phyloP scores from a whole-genome alignment of 2,888 invertebrate genomes.

The Himalopsyche japonica region DNA sequence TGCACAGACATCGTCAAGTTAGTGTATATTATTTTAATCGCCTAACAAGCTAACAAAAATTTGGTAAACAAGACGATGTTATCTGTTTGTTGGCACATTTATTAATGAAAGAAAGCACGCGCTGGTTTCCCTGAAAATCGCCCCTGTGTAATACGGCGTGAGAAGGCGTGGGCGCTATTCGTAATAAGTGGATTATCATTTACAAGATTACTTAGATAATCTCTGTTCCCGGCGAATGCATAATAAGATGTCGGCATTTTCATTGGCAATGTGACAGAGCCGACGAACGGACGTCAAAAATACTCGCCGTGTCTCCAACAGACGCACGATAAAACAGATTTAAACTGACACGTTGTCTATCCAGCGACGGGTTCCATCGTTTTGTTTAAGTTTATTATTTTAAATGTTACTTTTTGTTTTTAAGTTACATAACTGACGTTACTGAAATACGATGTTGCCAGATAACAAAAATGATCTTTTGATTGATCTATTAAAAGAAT shows the following conservation, averaged over 20 bases:
- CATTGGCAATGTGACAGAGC: background rate
- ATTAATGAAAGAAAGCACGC: background rate
- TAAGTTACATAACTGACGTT: no score
- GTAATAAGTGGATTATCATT: background rate
- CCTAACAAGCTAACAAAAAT: no score
- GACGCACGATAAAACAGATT: background rate
- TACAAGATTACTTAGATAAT: background rate
- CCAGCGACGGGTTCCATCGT: background rate
- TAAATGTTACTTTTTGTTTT: no score
- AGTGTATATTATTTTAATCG: no score
- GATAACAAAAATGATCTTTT: no score
- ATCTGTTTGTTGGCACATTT: no score
- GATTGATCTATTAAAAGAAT: no score
- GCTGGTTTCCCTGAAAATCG: background rate
- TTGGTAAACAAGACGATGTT: no score
- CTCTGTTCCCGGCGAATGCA: background rate
- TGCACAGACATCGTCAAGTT: no score
- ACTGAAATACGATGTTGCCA: no score
- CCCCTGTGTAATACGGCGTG: background rate
- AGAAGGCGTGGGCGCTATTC: background rate
- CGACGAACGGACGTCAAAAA: background rate
- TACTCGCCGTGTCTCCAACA: background rate
- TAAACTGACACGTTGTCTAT: background rate
- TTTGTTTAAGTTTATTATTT: background rate
- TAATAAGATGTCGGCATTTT: background rate